A percentile compares a stretch with the other conserved stretches of the same genome.
These are phyloP conservation scores for Selenia dentaria DNA, from an alignment of 2,888 invertebrate genomes.

Conservation along the genomic window DNA sequence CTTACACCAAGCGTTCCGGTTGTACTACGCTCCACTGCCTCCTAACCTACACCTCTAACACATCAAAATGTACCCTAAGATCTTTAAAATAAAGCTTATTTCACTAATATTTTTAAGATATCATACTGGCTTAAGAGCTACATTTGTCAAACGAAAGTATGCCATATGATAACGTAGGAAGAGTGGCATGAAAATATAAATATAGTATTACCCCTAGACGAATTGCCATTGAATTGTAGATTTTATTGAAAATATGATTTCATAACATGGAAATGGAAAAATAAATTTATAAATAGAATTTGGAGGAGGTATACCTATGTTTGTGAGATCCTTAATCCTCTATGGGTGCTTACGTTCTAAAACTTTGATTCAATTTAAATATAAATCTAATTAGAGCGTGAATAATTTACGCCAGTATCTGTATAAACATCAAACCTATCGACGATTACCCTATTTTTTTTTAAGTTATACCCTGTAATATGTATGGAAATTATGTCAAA, in stretches of 20 bases:
- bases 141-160: slow-evolving; percentile 33
- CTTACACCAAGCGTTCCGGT: slow-evolving; percentile 63
- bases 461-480: no score
- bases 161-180: slow-evolving; percentile 29
- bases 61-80: slow-evolving; percentile 36
- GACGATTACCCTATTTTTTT: no score
- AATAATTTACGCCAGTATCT: no score
- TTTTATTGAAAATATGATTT: slow-evolving; percentile 60
- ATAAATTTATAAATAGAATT: slow-evolving; percentile 32
- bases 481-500: no score
- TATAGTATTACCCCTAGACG: slow-evolving; percentile 26
- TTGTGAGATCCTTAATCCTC: slow-evolving; percentile 7
- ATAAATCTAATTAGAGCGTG: no score
- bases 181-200: slow-evolving; percentile 21
- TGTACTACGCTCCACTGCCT: slow-evolving; percentile 47
- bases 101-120: slow-evolving; percentile 1
- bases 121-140: slow-evolving; percentile 10
- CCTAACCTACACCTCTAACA: slow-evolving; percentile 23
- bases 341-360: no score
- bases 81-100: slow-evolving; percentile 26
- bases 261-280: slow-evolving; percentile 37
- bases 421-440: no score
- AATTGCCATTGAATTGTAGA: slow-evolving; percentile 50
- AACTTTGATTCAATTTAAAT: no score
- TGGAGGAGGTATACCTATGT: slow-evolving; percentile 9